Conservation (phyloP, 2,797 vertebrate genomes). For the Schizothorax lantsangensis region DNA sequence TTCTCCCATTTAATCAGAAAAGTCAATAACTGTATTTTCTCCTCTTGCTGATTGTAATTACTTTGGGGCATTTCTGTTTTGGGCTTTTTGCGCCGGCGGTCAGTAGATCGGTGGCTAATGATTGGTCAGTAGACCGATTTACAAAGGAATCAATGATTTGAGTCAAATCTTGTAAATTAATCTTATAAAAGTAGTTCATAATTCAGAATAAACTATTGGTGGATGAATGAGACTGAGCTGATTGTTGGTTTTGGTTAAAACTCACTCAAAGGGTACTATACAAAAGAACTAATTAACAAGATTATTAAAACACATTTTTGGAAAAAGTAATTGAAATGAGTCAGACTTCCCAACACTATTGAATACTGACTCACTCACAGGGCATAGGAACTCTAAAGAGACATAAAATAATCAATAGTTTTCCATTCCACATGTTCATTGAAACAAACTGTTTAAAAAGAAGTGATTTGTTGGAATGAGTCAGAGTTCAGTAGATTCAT, state of each 20-base stretch:
- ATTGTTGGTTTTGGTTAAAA: not conserved
- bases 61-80: conserved; percentile 6
- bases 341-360: not conserved
- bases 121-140: not conserved
- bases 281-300: not conserved
- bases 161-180: not conserved
- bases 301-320: not conserved
- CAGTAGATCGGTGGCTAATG: not conserved
- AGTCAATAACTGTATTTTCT: conserved; percentile 27
- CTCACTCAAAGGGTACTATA: not conserved
- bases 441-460: not conserved
- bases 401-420: not conserved
- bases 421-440: not conserved
- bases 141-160: not conserved
- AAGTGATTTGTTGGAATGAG: not conserved
- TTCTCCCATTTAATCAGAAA: conserved; percentile 37
- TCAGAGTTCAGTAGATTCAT: not conserved
- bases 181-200: not conserved
- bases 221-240: not conserved
- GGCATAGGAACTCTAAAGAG: not conserved
- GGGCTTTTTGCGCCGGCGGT: not conserved
- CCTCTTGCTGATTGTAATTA: conserved; percentile 28
- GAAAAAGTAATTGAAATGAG: not conserved
- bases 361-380: not conserved
- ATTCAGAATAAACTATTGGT: too few species aligned